Percentiles rank a stretch among this genome's conserved stretches.
Conservation (phyloP, 2,888 invertebrate genomes). For the Epinotia ramella region DNA sequence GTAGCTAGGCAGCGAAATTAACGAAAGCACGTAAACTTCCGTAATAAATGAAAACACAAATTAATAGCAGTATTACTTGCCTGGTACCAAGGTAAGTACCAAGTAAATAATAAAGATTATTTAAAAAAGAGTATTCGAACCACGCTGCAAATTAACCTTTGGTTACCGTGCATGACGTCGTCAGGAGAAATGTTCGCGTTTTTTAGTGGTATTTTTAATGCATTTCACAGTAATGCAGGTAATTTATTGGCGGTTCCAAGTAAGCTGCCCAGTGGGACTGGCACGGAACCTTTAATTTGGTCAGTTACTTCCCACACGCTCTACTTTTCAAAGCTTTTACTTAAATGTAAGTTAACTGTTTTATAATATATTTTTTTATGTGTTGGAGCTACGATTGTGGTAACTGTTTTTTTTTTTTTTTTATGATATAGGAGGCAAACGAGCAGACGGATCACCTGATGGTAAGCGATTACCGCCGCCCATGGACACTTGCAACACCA, state of each 20-base stretch:
- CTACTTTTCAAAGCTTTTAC: background rate
- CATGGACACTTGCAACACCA: no score
- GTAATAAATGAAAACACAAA: background rate
- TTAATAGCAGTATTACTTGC: background rate
- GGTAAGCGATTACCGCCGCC: no score
- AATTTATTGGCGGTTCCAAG: conserved; percentile 39
- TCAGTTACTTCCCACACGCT: conserved; percentile 3
- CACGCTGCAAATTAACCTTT: conserved; percentile 29
- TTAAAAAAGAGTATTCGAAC: background rate
- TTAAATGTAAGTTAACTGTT: background rate
- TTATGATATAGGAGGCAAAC: no score
- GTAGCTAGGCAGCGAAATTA: no score
- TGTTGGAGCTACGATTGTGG: no score
- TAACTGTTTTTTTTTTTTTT: no score
- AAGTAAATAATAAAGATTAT: background rate
- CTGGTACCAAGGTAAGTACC: no score
- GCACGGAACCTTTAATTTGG: conserved; percentile 35
- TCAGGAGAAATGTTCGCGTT: conserved; percentile 9
- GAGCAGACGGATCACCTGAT: no score
- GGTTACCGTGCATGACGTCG: conserved; percentile 33
- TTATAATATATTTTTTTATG: background rate
- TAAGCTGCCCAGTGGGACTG: background rate
- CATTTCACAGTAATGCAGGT: conserved; percentile 42
- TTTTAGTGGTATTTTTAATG: conserved; percentile 37
- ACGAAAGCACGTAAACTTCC: background rate